phyloP scores from a whole-genome alignment of 1,140 invertebrate genomes.

The Drosophila ambigua region DNA sequence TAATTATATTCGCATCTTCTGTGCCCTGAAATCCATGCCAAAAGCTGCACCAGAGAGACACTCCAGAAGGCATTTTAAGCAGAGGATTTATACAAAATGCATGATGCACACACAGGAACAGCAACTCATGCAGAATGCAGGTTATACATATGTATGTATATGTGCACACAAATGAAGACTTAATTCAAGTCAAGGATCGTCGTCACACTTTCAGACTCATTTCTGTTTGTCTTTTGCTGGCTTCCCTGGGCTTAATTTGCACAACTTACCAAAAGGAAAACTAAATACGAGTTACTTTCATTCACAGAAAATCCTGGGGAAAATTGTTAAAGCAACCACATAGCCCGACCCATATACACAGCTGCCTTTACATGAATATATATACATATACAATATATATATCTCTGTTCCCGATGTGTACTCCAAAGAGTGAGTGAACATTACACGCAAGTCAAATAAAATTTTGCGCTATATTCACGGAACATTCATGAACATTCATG shows the following conservation, averaged over 20 bases:
- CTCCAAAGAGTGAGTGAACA: constrained; percentile 51
- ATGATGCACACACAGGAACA: constrained; percentile 15
- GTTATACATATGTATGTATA: neutral
- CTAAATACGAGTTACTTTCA: too few relatives aligned
- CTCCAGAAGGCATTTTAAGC: constrained; percentile 60
- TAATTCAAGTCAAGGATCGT: constrained; percentile 24
- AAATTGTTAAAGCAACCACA: constrained; percentile 32
- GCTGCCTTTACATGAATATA: neutral
- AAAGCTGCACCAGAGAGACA: constrained; percentile 35
- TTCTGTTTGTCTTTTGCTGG: too few relatives aligned
- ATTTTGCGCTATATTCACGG: constrained; percentile 51
- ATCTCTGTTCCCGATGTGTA: constrained; percentile 24
- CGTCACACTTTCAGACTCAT: too few relatives aligned
- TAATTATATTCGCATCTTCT: constrained; percentile 47
- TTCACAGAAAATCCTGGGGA: too few relatives aligned
- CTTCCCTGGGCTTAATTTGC: too few relatives aligned
- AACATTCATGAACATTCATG: constrained; percentile 6
- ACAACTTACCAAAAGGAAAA: too few relatives aligned
- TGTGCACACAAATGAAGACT: constrained; percentile 16
- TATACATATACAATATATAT: neutral
- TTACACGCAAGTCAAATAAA: constrained; percentile 79
- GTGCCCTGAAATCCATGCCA: constrained; percentile 21
- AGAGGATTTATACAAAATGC: constrained; percentile 54
- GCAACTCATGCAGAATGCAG: constrained; percentile 3
- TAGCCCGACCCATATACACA: constrained; percentile 39